Evolutionary conservation across 2,888 invertebrate genomes (phyloP), one percentile per base, ranked within the genome.

Genomic region (Xanthorhoe spadicearia): DNA sequence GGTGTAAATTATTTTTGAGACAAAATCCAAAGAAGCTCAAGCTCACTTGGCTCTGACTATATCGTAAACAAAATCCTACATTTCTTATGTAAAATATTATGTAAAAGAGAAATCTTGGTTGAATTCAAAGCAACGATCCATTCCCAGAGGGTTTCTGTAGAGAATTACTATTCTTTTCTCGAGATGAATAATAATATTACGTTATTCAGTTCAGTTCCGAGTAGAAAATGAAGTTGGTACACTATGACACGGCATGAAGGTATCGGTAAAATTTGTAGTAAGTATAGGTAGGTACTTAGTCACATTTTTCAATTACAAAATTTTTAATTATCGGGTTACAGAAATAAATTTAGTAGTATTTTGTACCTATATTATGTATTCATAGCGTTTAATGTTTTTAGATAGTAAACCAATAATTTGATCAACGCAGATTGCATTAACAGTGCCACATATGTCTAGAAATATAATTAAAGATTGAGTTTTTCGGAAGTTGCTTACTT

Each of bases 151-250:
- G 70, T 64, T 67, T 61, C 60, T 55, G 38, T 51, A 48, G 60
- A 55, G 65, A 61, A 74, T 72, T 72, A 71, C 74, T 70, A 72
- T 74, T 74, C 70, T 71, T 69, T 74, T 70, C 72, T 69, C 67
- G 62, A 69, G 64, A 72, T 68, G 69, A 71, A 74, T 71, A 71
- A 68, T 65, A 69, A 65, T 73, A 71, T 71, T 64, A 68, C 65
- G 65, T 71, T 68, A 68, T 74, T 68, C 68, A 58, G 66, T 72
- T 64, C 67, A 66, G 68, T 66, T 69, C 64, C 54, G 48, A 68
- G 63, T 62, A 60, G 69, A 64, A 68, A 70, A 72, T 71, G 62
- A 70, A 67, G 66, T 65, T 51, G 58, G 57, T 68, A 53, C 17
- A 56, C 18, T 17, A 48, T 15, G 13, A 10, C 38, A 43, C 38